phyloP scores from a whole-genome alignment of 1,140 invertebrate genomes.

The Magallana gigas region DNA sequence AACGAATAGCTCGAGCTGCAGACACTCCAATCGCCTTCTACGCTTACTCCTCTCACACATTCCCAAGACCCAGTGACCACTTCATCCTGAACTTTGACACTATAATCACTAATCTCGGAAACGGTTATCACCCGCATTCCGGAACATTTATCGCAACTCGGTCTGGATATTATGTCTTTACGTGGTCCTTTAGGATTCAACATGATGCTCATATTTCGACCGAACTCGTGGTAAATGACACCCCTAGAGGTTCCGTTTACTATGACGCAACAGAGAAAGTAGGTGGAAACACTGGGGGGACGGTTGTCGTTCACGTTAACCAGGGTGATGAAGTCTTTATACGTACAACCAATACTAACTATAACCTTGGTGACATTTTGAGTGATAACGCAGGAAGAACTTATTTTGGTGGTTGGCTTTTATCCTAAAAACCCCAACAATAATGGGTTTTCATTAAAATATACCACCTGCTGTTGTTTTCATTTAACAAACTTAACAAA shows the following conservation, averaged over 20 bases:
- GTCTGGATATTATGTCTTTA: not conserved
- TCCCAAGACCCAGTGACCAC: not conserved
- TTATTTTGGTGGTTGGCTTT: slow-evolving; percentile 5
- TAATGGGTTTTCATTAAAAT: too few relatives aligned
- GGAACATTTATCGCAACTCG: slow-evolving; percentile 4
- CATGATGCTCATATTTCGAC: not conserved
- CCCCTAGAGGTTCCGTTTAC: not conserved
- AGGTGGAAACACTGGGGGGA: not conserved
- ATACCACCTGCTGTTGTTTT: too few relatives aligned
- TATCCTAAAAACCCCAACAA: not conserved
- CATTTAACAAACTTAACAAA: too few relatives aligned
- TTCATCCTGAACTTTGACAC: not conserved
- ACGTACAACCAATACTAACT: not conserved
- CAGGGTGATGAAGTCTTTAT: not conserved
- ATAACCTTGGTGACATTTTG: not conserved
- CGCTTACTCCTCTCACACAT: not conserved
- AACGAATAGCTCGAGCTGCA: not conserved
- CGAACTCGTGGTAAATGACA: not conserved
- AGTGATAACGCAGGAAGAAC: not conserved
- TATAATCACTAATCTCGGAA: not conserved
- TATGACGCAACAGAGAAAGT: not conserved
- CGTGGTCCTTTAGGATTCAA: slow-evolving; percentile 7
- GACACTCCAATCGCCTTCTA: not conserved
- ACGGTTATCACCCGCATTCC: not conserved
- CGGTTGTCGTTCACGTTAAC: not conserved